Conservation (phyloP, 2,888 invertebrate species). For the Nowickia ferox region DNA sequence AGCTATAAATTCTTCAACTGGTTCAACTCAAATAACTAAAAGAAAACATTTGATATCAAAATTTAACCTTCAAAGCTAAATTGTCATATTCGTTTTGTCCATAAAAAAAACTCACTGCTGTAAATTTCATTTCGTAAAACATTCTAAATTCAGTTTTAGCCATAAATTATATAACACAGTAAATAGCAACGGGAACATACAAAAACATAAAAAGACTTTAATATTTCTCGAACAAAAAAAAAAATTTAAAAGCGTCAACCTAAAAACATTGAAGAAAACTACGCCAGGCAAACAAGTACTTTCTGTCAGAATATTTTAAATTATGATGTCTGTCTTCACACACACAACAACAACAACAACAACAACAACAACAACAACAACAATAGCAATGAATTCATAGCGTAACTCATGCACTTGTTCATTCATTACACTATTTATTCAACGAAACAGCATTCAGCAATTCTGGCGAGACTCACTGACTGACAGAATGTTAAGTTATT, state of each 20-base stretch:
- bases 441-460: background rate
- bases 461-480: conserved; percentile 43
- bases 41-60: background rate
- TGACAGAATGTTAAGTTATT: conserved; percentile 65
- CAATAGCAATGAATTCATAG: conserved; percentile 39
- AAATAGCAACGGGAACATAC: background rate
- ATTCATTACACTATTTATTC: conserved; percentile 25
- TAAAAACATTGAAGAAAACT: conserved; percentile 7
- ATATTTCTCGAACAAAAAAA: conserved; percentile 23
- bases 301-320: conserved; percentile 59
- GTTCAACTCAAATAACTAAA: background rate
- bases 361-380: conserved; percentile 43
- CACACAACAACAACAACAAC: conserved; percentile 25
- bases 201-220: conserved; percentile 15
- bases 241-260: background rate
- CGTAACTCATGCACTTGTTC: conserved; percentile 47
- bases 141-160: conserved; percentile 31
- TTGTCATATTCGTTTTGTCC: background rate
- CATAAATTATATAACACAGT: conserved; percentile 32
- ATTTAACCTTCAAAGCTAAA: background rate
- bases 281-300: conserved; percentile 46
- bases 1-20: background rate
- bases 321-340: conserved; percentile 52
- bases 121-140: conserved; percentile 20
- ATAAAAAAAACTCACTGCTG: background rate